Conservation (phyloP, 1,140 invertebrate genomes). For the Pseudomyrmex sp. region DNA sequence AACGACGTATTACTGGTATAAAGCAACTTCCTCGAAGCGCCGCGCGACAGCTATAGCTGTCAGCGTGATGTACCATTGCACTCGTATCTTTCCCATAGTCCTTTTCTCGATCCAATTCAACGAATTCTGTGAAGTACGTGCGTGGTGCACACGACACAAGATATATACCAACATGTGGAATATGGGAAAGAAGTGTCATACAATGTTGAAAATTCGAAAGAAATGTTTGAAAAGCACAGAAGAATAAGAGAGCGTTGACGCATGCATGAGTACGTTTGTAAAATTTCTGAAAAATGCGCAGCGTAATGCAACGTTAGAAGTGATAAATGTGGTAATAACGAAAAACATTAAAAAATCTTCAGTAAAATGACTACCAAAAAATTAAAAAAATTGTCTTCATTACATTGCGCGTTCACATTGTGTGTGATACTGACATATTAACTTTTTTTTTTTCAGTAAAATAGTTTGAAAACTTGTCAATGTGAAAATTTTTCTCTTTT, state of each 20-base stretch:
- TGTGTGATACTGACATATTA: not conserved
- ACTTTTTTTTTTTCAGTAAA: not conserved
- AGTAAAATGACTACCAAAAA: no score
- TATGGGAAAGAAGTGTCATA: not conserved
- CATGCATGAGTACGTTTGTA: not conserved
- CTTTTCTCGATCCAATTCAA: conserved; percentile 57
- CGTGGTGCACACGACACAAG: not conserved
- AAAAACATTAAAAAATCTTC: no score
- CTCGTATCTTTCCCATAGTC: conserved; percentile 46
- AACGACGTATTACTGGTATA: conserved; percentile 64
- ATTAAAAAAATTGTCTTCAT: not conserved
- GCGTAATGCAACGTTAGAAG: no score
- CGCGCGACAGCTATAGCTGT: conserved; percentile 51
- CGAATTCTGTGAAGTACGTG: conserved; percentile 7
- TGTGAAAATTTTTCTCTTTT: not conserved
- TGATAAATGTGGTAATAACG: no score
- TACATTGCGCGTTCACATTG: not conserved
- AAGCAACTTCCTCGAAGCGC: conserved; percentile 56
- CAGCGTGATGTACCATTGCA: conserved; percentile 28
- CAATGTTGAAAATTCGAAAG: not conserved
- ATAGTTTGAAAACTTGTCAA: not conserved
- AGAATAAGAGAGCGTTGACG: not conserved
- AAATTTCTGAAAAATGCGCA: no score
- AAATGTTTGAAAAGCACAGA: not conserved
- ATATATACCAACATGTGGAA: not conserved